Evolutionary conservation across 2,888 invertebrate genomes (phyloP).

Genomic region (Mermis nigrescens): DNA sequence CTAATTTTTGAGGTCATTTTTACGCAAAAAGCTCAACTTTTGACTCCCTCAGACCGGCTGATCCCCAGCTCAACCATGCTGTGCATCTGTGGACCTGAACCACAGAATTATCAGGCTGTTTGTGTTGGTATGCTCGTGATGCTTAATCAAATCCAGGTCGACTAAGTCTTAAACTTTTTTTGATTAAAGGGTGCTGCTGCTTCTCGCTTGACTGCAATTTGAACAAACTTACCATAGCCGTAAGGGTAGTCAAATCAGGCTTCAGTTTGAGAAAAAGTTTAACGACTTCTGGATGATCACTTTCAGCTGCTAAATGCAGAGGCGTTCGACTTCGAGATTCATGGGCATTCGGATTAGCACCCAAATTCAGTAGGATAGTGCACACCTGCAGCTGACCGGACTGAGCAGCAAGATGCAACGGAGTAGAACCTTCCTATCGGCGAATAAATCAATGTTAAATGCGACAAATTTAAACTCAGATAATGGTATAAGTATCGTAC

Average conservation of each 20-base stretch:
- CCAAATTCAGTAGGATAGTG: conserved; percentile 65
- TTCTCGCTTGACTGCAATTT: too few species aligned
- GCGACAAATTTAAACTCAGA: not conserved
- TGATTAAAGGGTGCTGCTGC: too few species aligned
- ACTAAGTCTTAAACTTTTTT: too few species aligned
- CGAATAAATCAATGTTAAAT: not conserved
- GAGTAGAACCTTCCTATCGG: conserved; percentile 67
- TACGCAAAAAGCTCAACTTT: too few species aligned
- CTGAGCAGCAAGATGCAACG: conserved; percentile 84
- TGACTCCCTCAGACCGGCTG: too few species aligned
- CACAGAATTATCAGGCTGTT: too few species aligned
- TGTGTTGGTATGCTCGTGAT: too few species aligned
- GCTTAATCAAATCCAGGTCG: too few species aligned
- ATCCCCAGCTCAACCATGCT: too few species aligned
- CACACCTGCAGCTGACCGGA: conserved; percentile 90
- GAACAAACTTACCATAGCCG: conserved; percentile 7
- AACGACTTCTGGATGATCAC: conserved; percentile 92
- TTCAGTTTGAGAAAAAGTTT: conserved; percentile 71
- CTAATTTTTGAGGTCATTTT: too few species aligned
- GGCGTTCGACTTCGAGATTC: conserved; percentile 37
- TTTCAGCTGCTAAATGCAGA: conserved; percentile 43
- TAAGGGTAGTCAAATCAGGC: conserved; percentile 26
- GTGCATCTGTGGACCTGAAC: too few species aligned
- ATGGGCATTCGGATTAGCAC: conserved; percentile 72
- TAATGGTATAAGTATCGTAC: too few species aligned